Percentiles rank a stretch among this genome's conserved stretches.
Conservation (phyloP, 1,140 invertebrate species). For the Sycophila sp. region DNA sequence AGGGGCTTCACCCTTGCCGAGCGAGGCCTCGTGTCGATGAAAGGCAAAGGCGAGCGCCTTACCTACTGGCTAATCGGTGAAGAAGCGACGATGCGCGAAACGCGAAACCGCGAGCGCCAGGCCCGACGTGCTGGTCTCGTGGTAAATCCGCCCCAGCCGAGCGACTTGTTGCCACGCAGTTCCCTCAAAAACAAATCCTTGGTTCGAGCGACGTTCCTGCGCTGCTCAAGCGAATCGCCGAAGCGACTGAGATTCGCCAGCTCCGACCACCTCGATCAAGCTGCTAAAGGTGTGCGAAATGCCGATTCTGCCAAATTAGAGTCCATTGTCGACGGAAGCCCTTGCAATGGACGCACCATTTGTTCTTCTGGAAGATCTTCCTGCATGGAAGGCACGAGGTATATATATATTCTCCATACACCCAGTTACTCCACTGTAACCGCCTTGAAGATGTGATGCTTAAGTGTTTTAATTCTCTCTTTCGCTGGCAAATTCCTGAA, state of each 20-base stretch:
- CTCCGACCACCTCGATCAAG: constrained; percentile 71
- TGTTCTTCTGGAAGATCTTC: constrained; percentile 44
- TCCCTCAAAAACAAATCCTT: constrained; percentile 72
- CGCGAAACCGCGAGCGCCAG: constrained; percentile 67
- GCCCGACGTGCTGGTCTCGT: constrained; percentile 52
- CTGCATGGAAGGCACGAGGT: constrained; percentile 59
- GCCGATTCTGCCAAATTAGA: constrained; percentile 54
- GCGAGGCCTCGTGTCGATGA: constrained; percentile 83
- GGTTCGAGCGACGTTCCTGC: constrained; percentile 59
- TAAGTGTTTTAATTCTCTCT: neutral
- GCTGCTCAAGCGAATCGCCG: constrained; percentile 83
- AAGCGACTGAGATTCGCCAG: constrained; percentile 82
- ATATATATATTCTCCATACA: too few relatives aligned
- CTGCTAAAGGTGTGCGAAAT: constrained; percentile 4
- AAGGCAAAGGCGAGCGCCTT: constrained; percentile 85
- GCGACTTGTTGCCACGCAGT: constrained; percentile 67
- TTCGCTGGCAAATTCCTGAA: too few relatives aligned
- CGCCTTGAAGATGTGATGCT: too few relatives aligned
- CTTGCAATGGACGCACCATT: constrained; percentile 55
- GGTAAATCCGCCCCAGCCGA: constrained; percentile 42
- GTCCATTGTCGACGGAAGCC: constrained; percentile 65
- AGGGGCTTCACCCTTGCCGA: constrained; percentile 83
- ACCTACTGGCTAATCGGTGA: constrained; percentile 90
- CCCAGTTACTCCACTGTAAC: too few relatives aligned
- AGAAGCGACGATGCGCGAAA: constrained; percentile 68